These are phyloP conservation scores for Rana temporaria DNA, from an alignment of 2,113 vertebrate genomes.

Conservation along the genomic window DNA sequence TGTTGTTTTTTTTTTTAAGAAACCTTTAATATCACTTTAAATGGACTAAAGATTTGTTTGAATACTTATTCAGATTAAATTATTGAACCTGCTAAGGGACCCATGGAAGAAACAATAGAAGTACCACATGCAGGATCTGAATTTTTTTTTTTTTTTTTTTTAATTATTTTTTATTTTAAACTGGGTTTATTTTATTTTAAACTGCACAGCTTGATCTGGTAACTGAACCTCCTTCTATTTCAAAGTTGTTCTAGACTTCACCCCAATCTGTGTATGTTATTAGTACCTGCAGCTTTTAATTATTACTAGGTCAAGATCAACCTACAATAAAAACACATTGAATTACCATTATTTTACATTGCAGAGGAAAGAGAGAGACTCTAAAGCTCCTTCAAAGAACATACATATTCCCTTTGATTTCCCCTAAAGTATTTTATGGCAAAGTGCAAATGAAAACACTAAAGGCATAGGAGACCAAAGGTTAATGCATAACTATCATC, in stretches of 20 bases:
- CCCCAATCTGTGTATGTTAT: neutral
- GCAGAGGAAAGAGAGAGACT: neutral
- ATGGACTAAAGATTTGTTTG: no score
- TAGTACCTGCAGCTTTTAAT: conserved; percentile 39
- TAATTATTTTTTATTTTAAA: no score
- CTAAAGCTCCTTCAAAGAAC: conserved; percentile 1
- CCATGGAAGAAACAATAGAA: no score
- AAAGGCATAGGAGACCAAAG: conserved; percentile 11
- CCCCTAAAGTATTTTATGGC: conserved; percentile 12
- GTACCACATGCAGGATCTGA: no score
- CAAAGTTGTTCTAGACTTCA: neutral
- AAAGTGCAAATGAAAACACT: conserved; percentile 26
- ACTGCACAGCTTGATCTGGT: no score
- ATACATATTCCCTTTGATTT: conserved; percentile 27
- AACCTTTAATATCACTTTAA: no score
- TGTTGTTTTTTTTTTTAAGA: no score
- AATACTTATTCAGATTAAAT: no score
- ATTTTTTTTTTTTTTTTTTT: no score
- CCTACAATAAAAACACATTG: conserved; percentile 28
- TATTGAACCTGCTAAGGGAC: no score
- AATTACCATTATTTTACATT: conserved; percentile 3
- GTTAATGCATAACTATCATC: conserved; percentile 17
- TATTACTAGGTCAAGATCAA: conserved; percentile 2
- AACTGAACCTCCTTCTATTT: no score
- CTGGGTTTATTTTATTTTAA: no score